Evolutionary conservation across 1,140 invertebrate species (phyloP).

Genomic region (Danaus melanippus): DNA sequence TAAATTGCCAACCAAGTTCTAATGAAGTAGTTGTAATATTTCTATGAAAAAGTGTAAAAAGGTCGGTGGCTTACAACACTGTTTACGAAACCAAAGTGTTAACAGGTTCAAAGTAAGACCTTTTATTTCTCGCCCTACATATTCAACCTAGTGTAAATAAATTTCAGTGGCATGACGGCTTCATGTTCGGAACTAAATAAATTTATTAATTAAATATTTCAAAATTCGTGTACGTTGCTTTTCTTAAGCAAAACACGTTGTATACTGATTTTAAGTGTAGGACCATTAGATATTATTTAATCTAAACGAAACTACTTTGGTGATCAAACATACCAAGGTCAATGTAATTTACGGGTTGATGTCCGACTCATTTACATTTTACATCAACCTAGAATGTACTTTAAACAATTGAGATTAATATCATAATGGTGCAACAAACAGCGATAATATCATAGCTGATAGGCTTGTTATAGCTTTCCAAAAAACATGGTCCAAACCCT

Average conservation of each 20-base stretch:
- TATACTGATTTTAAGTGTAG: too few species aligned
- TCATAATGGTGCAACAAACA: constrained; percentile 27
- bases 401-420: constrained; percentile 26
- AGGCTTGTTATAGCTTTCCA: constrained; percentile 54
- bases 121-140: constrained; percentile 19
- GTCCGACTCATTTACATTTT: constrained; percentile 12
- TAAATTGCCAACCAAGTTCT: too few species aligned
- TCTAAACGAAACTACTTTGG: too few species aligned
- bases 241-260: too few species aligned
- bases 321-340: too few species aligned
- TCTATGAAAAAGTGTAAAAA: too few species aligned
- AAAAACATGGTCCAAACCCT: constrained; percentile 51
- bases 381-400: constrained; percentile 23
- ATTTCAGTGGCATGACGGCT: not conserved
- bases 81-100: constrained; percentile 6
- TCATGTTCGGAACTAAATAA: too few species aligned
- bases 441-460: constrained; percentile 38
- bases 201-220: too few species aligned
- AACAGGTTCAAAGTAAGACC: constrained; percentile 11
- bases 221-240: too few species aligned
- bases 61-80: too few species aligned
- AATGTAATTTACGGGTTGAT: constrained; percentile 12
- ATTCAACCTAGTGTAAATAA: constrained; percentile 9
- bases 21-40: too few species aligned
- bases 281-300: too few species aligned